Evolutionary conservation across 2,888 invertebrate species (phyloP), one percentile per base, ranked within the genome.

Genomic region (Helicoverpa assulta): DNA sequence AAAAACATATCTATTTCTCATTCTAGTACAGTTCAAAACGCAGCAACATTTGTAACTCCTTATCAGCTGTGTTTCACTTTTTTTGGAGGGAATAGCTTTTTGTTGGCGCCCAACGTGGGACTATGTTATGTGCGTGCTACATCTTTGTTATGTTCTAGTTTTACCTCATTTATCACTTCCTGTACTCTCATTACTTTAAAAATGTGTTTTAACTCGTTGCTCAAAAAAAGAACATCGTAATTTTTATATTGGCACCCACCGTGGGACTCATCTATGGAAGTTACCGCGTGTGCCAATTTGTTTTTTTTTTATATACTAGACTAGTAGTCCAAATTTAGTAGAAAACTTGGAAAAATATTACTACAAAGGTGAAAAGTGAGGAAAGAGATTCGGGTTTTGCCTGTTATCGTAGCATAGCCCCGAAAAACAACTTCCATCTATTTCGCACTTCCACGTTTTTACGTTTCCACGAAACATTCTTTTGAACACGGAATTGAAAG

Each of bases 181-280:
- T 3, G n/a, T 40, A 18, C 4, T 5, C 0, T 19, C 6, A 47
- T 53, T 21, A 58, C 18, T 10, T 37, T 21, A 16, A 54, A 26
- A 33, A 1, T 21, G 5, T 21, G 19, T 40, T 14, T 70, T 50
- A 43, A 62, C 1, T 12, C 21, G 21, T 8, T 19, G 16, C 26
- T 57, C 0, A 40, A 10, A 19, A 14, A 21, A 19, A 8, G 37
- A 47, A 21, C 18, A 18, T 0, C 26, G n/a, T n/a, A 14, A 53
- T 71, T 63, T 70, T n/a, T 43, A 37, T n/a, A 53, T 37, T 60
- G 57, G 67, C 75, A 18, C 67, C 61, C 74, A 73, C 40, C 29
- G 16, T 37, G 56, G 40, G 61, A 10, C 53, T 1, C 19, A 6
- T n/a, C n/a, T 21, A 18, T 60, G 5, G 5, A 6, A n/a, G 0